Conservation (phyloP, 1,140 invertebrate genomes). For the Phymastichus coffea region DNA sequence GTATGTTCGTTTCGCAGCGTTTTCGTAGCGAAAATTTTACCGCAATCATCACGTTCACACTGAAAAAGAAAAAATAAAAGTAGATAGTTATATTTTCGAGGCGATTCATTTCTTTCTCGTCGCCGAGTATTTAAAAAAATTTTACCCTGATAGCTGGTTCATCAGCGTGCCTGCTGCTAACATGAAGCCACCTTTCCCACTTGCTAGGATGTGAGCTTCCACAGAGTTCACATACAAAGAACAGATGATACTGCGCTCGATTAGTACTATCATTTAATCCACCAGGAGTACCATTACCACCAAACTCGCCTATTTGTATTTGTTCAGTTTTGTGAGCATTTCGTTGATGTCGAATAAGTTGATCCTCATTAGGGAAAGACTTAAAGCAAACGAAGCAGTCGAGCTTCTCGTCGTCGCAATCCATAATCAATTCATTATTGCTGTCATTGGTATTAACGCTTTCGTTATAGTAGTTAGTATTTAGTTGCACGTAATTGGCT, state of each 20-base stretch:
- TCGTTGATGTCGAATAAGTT: conserved; percentile 56
- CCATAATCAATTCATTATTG: conserved; percentile 38
- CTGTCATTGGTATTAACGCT: conserved; percentile 44
- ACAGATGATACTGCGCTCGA: conserved; percentile 53
- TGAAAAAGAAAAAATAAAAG: conserved; percentile 24
- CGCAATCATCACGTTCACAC: conserved; percentile 53
- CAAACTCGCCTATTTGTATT: conserved; percentile 32
- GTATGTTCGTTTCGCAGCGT: conserved; percentile 54
- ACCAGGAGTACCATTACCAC: conserved; percentile 31
- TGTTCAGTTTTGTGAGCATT: conserved; percentile 53
- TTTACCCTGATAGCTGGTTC: conserved; percentile 50
- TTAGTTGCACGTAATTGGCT: conserved; percentile 56
- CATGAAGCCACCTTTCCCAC: conserved; percentile 60
- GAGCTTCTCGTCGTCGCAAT: conserved; percentile 51
- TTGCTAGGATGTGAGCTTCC: conserved; percentile 57
- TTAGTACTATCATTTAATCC: conserved; percentile 46
- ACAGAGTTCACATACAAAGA: conserved; percentile 59
- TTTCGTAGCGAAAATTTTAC: conserved; percentile 58
- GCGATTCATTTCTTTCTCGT: not conserved
- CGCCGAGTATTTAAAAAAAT: not conserved
- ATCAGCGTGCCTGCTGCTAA: conserved; percentile 50
- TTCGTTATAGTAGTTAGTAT: conserved; percentile 52
- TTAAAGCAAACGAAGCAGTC: conserved; percentile 56
- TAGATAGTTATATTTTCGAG: not conserved
- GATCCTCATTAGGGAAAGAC: conserved; percentile 56